Conservation (phyloP, 2,888 invertebrate species). For the Dione juno region DNA sequence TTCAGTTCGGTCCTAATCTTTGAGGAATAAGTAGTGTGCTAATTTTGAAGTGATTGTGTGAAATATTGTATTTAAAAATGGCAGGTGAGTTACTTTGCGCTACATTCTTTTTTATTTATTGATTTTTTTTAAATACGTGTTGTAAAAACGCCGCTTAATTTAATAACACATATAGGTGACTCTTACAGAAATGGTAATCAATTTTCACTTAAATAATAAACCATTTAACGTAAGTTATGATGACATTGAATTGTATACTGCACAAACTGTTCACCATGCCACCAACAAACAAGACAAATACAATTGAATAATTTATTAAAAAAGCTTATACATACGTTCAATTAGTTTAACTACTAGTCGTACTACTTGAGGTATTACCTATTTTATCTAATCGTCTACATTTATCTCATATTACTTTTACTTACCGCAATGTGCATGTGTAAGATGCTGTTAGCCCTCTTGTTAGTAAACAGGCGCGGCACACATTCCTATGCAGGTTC, state of each 20-base stretch:
- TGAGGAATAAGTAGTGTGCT: conserved; percentile 53
- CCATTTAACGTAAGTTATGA: no score
- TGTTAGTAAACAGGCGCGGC: conserved; percentile 43
- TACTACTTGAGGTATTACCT: background rate
- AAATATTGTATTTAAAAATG: conserved; percentile 44
- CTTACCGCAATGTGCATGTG: conserved; percentile 2
- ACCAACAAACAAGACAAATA: no score
- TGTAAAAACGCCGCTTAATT: background rate
- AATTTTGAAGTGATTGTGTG: conserved; percentile 33
- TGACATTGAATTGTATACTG: no score
- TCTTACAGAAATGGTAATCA: no score
- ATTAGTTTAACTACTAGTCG: background rate
- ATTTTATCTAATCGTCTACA: conserved; percentile 1
- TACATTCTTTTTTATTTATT: background rate
- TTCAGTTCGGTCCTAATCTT: conserved; percentile 61
- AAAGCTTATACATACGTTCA: background rate
- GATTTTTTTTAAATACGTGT: background rate
- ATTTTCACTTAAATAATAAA: no score
- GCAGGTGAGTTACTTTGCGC: conserved; percentile 46
- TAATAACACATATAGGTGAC: background rate
- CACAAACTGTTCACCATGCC: no score
- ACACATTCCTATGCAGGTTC: conserved; percentile 31
- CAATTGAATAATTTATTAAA: background rate
- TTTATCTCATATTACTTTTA: conserved; percentile 25
- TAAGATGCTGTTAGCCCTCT: conserved; percentile 26